These are phyloP conservation scores for Loriculus beryllinus DNA, from an alignment of 2,797 vertebrate species.

Conservation along the genomic window DNA sequence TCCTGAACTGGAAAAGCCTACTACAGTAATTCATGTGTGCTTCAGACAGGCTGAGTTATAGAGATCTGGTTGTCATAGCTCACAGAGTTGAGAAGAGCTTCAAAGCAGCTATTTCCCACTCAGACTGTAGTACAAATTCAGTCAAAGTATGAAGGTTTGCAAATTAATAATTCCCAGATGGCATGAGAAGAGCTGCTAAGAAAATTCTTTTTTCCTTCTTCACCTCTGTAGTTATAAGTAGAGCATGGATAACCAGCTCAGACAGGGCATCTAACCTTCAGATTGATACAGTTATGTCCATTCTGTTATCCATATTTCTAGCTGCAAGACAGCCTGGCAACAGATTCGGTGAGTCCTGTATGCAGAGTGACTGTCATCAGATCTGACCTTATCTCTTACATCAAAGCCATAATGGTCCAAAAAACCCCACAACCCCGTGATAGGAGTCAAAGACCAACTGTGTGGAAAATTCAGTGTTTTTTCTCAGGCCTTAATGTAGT, in stretches of 20 bases:
- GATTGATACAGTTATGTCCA: neutral
- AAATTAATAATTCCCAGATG: constrained; percentile 67
- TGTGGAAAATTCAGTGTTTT: neutral
- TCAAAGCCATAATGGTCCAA: neutral
- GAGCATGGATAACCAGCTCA: neutral
- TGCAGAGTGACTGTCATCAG: neutral
- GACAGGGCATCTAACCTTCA: neutral
- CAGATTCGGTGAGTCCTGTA: neutral
- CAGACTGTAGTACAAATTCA: constrained; percentile 30
- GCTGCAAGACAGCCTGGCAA: neutral
- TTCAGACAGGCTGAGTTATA: neutral
- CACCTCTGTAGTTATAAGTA: neutral
- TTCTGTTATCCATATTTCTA: neutral
- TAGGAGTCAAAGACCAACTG: neutral
- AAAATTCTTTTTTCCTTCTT: neutral
- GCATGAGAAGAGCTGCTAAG: neutral
- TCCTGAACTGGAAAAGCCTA: neutral
- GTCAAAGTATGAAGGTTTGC: constrained; percentile 38
- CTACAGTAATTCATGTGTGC: neutral
- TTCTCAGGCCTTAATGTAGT: neutral
- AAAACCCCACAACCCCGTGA: accelerated
- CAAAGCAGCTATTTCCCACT: constrained; percentile 49
- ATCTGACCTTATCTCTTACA: neutral
- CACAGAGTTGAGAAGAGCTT: constrained; percentile 29
- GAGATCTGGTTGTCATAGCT: neutral